Evolutionary conservation across 1,140 invertebrate species (phyloP).

Genomic region (Dendrolimus kikuchii): DNA sequence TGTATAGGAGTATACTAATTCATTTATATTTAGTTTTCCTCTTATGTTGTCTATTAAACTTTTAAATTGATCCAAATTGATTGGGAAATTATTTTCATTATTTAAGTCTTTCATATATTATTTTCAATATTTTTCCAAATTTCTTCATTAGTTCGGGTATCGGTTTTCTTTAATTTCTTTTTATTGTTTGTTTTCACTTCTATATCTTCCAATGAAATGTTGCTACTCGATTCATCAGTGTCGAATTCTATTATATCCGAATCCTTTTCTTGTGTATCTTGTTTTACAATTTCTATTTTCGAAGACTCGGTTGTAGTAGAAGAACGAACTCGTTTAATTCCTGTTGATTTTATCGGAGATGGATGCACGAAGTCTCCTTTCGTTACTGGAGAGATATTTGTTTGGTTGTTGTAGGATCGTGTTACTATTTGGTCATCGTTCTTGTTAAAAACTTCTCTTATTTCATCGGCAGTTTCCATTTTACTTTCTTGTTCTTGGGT

Average conservation of each 20-base stretch:
- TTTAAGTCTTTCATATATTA: slow-evolving; percentile 13
- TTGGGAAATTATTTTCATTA: slow-evolving; percentile 9
- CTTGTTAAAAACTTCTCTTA: slow-evolving; percentile 3
- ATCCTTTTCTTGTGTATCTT: slow-evolving; percentile 2
- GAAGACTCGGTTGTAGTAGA: slow-evolving; percentile 7
- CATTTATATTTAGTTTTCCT: slow-evolving; percentile 20
- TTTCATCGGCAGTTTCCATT: slow-evolving; percentile 3
- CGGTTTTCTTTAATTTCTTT: slow-evolving; percentile 15
- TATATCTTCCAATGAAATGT: slow-evolving; percentile 11
- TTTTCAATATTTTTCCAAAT: slow-evolving; percentile 18
- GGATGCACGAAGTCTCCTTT: not conserved
- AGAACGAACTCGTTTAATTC: slow-evolving; percentile 6
- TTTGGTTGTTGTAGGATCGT: not conserved
- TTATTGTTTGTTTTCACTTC: slow-evolving; percentile 12
- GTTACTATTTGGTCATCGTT: slow-evolving; percentile 4
- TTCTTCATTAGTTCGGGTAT: slow-evolving; percentile 12
- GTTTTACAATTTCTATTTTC: slow-evolving; percentile 4
- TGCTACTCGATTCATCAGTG: slow-evolving; percentile 15
- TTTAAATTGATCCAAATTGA: slow-evolving; percentile 20
- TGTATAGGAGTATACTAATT: slow-evolving; percentile 17
- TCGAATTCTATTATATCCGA: slow-evolving; percentile 5
- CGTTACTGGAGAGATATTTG: too few relatives aligned
- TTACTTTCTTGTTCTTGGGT: not conserved
- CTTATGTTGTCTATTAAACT: slow-evolving; percentile 18
- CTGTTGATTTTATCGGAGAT: not conserved